Conservation (phyloP, 2,888 invertebrate genomes). For the Blastobasis lacticolella region DNA sequence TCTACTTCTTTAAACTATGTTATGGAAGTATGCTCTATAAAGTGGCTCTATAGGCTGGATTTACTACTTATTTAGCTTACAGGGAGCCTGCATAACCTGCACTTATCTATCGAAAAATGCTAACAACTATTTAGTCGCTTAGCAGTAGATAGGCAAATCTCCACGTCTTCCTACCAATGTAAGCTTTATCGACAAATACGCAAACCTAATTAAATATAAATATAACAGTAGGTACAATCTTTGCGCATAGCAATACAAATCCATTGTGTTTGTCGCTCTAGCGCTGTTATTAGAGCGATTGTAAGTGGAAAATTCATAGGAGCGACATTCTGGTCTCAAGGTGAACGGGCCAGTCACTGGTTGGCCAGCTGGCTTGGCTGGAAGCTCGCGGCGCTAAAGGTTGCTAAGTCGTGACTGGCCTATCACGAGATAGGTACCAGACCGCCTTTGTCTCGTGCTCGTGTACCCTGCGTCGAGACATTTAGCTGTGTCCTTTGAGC, state of each 20-base stretch:
- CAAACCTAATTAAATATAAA: not conserved
- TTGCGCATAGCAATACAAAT: too few relatives aligned
- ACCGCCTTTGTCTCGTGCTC: conserved; percentile 30
- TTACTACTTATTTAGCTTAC: too few relatives aligned
- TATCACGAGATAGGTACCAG: conserved; percentile 21
- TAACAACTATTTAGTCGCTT: too few relatives aligned
- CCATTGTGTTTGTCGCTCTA: too few relatives aligned
- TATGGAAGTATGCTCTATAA: too few relatives aligned
- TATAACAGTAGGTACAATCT: not conserved
- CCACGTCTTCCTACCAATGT: too few relatives aligned
- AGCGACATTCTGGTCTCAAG: conserved; percentile 47
- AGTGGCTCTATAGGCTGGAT: too few relatives aligned
- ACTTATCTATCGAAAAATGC: too few relatives aligned
- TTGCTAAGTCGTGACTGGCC: conserved; percentile 45
- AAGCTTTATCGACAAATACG: too few relatives aligned
- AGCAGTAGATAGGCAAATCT: too few relatives aligned
- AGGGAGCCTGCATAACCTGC: too few relatives aligned
- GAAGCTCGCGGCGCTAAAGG: conserved; percentile 43
- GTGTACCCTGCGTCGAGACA: conserved; percentile 25
- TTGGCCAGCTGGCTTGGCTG: conserved; percentile 28
- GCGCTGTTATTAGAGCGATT: conserved; percentile 12
- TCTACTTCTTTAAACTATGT: too few relatives aligned
- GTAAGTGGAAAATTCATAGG: conserved; percentile 29
- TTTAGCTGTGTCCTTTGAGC: not conserved
- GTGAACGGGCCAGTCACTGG: conserved; percentile 42